These are phyloP conservation scores for Margarornis squamiger DNA, from an alignment of 2,797 vertebrate genomes.

Conservation along the genomic window DNA sequence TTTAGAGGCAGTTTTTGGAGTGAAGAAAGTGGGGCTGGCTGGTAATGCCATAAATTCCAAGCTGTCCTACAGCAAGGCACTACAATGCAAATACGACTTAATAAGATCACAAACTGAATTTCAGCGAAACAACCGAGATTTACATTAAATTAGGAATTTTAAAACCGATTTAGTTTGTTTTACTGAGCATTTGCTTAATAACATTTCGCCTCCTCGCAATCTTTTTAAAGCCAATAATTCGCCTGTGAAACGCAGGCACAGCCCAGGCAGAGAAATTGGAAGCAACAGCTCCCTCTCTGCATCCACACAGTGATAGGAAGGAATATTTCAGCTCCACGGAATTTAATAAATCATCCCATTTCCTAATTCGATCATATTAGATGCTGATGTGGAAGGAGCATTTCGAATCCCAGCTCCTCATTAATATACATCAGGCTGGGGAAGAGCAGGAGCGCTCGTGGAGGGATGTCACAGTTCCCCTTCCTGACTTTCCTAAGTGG, in stretches of 20 bases:
- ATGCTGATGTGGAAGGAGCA: conserved; percentile 86
- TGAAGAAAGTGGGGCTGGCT: conserved; percentile 70
- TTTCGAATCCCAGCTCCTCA: conserved; percentile 84
- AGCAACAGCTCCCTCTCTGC: conserved; percentile 84
- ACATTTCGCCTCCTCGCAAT: conserved; percentile 82
- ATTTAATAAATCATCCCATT: conserved; percentile 90
- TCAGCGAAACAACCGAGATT: conserved; percentile 81
- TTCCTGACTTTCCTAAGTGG: conserved; percentile 86
- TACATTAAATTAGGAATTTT: conserved; percentile 87
- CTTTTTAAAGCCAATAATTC: conserved; percentile 85
- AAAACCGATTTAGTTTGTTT: conserved; percentile 85
- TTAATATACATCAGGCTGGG: conserved; percentile 89
- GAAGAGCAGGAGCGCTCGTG: conserved; percentile 81
- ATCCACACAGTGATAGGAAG: conserved; percentile 79
- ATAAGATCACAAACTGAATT: conserved; percentile 85
- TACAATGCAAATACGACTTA: conserved; percentile 82
- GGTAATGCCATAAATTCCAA: conserved; percentile 78
- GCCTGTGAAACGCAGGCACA: conserved; percentile 74
- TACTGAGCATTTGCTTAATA: conserved; percentile 88
- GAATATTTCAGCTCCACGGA: conserved; percentile 83
- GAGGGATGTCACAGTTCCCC: conserved; percentile 84
- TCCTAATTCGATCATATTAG: conserved; percentile 89
- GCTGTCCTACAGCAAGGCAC: conserved; percentile 80
- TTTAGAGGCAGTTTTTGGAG: conserved; percentile 59
- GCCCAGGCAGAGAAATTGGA: conserved; percentile 82